These are phyloP conservation scores for Melanargia galathea DNA, from an alignment of 2,888 invertebrate species.

Conservation along the genomic window DNA sequence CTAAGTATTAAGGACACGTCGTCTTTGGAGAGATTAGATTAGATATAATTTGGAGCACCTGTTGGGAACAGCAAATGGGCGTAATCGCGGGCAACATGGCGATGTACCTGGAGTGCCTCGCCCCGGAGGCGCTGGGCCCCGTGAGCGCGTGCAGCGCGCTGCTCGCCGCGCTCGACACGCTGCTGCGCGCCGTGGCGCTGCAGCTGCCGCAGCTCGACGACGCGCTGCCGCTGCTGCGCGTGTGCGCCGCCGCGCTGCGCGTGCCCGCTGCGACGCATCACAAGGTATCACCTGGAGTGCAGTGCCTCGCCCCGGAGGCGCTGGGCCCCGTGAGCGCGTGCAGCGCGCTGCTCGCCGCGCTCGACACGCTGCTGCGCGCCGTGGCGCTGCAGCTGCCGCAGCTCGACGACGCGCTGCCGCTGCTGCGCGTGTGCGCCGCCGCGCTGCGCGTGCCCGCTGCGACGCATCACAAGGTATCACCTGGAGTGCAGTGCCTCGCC, in stretches of 20 bases:
- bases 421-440: conserved; percentile 89
- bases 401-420: conserved; percentile 86
- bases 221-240: conserved; percentile 86
- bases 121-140: conserved; percentile 89
- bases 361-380: conserved; percentile 93
- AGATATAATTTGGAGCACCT: not conserved
- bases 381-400: conserved; percentile 86
- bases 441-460: conserved; percentile 93
- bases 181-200: conserved; percentile 90
- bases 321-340: conserved; percentile 86
- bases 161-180: conserved; percentile 91
- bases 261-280: conserved; percentile 87
- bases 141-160: conserved; percentile 87
- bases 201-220: conserved; percentile 87
- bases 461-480: conserved; percentile 47
- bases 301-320: conserved; percentile 93
- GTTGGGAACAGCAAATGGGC: conserved; percentile 79
- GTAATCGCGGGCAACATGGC: conserved; percentile 95
- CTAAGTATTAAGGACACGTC: too few relatives aligned
- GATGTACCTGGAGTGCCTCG: conserved; percentile 95
- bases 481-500: conserved; percentile 95
- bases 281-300: conserved; percentile 82
- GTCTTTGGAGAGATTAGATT: too few relatives aligned
- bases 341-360: conserved; percentile 89
- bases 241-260: conserved; percentile 90